Conservation (phyloP, 2,797 vertebrate species). For the Premnoplex brunnescens region DNA sequence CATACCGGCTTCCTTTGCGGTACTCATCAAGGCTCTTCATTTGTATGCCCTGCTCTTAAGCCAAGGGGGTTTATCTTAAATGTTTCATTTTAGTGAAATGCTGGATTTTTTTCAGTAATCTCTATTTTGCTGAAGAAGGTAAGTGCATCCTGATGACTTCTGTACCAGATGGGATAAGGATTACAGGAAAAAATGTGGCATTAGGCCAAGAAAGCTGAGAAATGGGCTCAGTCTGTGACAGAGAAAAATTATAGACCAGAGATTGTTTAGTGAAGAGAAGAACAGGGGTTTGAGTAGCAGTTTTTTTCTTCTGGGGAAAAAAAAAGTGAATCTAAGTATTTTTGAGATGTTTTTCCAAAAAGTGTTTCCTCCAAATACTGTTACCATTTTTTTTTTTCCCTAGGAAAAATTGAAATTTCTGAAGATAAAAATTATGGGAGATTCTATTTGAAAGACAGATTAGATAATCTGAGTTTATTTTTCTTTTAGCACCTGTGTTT, state of each 20-base stretch:
- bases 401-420: background rate
- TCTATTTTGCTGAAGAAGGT: background rate
- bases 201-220: background rate
- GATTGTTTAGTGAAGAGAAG: background rate
- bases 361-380: background rate
- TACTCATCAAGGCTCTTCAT: background rate
- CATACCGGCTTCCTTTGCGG: accelerated
- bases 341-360: background rate
- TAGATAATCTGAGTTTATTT: background rate
- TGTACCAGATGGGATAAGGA: background rate
- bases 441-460: background rate
- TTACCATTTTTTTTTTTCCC: background rate
- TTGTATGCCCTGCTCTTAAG: background rate
- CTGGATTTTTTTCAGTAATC: background rate
- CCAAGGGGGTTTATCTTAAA: background rate
- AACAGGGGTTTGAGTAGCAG: background rate
- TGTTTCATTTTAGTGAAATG: background rate
- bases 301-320: background rate
- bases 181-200: background rate
- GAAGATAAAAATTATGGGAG: background rate
- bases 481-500: background rate
- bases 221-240: background rate
- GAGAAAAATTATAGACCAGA: background rate
- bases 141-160: background rate
- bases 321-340: background rate